A percentile compares a stretch with the other conserved stretches of the same genome.
These are phyloP conservation scores for Myopa testacea DNA, from an alignment of 2,888 invertebrate genomes.

Conservation along the genomic window DNA sequence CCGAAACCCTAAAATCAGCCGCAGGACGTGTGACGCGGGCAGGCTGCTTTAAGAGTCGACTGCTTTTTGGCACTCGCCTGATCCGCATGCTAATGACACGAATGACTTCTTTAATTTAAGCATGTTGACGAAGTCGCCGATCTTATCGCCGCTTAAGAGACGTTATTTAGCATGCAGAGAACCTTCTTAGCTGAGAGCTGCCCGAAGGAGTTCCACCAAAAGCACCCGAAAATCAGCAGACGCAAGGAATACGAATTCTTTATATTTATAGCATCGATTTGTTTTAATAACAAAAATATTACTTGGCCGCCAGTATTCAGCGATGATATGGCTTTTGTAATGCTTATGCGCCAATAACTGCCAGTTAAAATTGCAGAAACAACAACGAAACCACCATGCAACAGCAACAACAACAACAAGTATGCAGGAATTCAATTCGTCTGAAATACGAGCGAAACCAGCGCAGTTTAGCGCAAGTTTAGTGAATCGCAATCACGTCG, in stretches of 20 bases:
- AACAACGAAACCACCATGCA: not conserved
- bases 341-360: not conserved
- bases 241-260: not conserved
- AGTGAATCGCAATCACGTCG: no score
- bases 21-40: no score
- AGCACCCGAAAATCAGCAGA: no score
- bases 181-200: no score
- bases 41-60: not conserved
- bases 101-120: slow-evolving; percentile 11
- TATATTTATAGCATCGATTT: not conserved
- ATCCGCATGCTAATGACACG: slow-evolving; percentile 15
- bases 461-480: no score
- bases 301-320: not conserved
- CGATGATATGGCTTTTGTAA: not conserved
- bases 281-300: not conserved
- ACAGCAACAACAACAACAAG: not conserved
- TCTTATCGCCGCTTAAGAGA: not conserved
- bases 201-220: no score
- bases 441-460: no score
- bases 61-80: not conserved
- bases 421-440: not conserved
- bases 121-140: not conserved
- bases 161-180: slow-evolving; percentile 12
- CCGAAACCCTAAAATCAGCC: no score
- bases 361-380: not conserved